Evolutionary conservation across 2,888 invertebrate genomes (phyloP), one percentile per base, ranked within the genome.

Genomic region (Apamea epomidion): DNA sequence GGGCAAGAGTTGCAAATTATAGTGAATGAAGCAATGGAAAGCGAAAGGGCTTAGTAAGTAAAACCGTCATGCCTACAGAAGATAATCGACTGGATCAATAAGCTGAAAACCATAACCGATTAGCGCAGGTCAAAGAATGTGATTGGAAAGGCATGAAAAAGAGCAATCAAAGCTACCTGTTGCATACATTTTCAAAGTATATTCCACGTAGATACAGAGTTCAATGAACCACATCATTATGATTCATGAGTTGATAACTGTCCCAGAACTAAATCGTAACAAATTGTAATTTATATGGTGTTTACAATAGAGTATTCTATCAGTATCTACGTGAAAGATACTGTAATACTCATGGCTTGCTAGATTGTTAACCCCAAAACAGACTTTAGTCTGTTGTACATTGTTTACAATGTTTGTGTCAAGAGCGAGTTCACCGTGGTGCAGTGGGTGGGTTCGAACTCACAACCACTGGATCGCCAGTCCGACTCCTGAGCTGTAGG

Each of bases 391-490:
- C n/a, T n/a, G n/a, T n/a, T n/a, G n/a, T n/a, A n/a, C n/a, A n/a
- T n/a, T n/a, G n/a, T n/a, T n/a, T n/a, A n/a, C 65, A 76, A 67
- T 77, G 45, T 70, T 81, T n/a, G 54, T 86, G 67, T 74, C n/a
- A 48, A 74, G 74, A 88, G n/a, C 4, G 65, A 72, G 74, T 76
- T 84, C 80, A 87, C 68, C 69, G 42, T 70, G 65, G 62, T 84
- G 78, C 67, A 84, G 73, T 85, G 72, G 62, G 71, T 76, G 80
- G 77, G 86, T 78, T 75, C 86, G 76, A 88, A 88, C 76, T 80
- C 85, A 81, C 80, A 76, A 88, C 85, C 68, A 70, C 76, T 71
- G 62, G 76, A 85, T 85, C 76, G 74, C 85, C 76, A 60, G 68
- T 74, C 80, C 74, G 37, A 80, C 76, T 74, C 88, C 74, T 74